phyloP scores from a whole-genome alignment of 2,797 vertebrate genomes.

The Lateolabrax maculatus region DNA sequence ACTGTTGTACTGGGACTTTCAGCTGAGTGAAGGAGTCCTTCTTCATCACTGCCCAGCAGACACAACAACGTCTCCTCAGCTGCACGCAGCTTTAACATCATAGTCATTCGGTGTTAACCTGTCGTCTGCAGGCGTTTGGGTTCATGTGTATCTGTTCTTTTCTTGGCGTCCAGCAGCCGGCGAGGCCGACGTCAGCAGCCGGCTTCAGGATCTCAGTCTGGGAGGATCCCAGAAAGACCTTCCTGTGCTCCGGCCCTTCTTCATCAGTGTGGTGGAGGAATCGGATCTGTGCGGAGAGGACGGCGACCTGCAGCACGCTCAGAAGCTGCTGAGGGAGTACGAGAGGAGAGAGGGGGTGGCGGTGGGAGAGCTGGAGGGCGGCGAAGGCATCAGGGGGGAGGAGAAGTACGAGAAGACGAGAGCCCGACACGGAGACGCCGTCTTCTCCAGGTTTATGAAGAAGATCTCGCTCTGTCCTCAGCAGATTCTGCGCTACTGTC shows the following conservation, averaged over 20 bases:
- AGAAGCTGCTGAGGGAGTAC: slow-evolving; percentile 89
- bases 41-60: no score
- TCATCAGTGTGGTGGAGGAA: slow-evolving; percentile 92
- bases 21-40: no score
- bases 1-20: no score
- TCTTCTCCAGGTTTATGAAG: slow-evolving; percentile 94
- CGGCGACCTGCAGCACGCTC: slow-evolving; percentile 82
- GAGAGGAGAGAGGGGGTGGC: slow-evolving; percentile 87
- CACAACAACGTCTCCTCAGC: no score
- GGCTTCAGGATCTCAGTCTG: slow-evolving; percentile 85
- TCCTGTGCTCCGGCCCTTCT: slow-evolving; percentile 86
- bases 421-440: slow-evolving; percentile 85
- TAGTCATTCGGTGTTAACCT: no score
- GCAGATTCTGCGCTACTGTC: slow-evolving; percentile 93
- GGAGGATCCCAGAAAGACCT: not conserved
- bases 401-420: slow-evolving; percentile 93
- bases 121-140: no score
- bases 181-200: slow-evolving; percentile 74
- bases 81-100: no score
- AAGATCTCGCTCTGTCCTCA: slow-evolving; percentile 89
- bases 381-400: slow-evolving; percentile 61
- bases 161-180: not conserved
- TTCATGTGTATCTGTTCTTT: not conserved
- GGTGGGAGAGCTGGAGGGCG: slow-evolving; percentile 74
- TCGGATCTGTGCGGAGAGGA: slow-evolving; percentile 78